Percentiles rank a stretch among this genome's conserved stretches.
phyloP scores from a whole-genome alignment of 53 echinoderm and acorn worm genomes.

The Glandiceps talaboti region DNA sequence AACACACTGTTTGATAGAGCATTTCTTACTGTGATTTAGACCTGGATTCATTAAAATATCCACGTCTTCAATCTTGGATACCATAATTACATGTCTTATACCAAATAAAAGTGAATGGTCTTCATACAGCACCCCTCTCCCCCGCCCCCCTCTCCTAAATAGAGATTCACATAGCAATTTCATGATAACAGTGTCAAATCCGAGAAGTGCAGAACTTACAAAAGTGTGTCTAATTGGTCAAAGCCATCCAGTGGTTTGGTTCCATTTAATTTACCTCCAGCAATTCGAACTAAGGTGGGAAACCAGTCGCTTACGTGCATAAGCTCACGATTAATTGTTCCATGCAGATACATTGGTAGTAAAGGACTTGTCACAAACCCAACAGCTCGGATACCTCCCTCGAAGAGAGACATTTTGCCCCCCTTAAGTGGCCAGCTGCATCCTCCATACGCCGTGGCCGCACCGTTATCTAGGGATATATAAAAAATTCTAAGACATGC shows the following conservation, averaged over 20 bases:
- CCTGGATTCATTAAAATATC: too few species aligned
- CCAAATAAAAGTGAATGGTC: too few species aligned
- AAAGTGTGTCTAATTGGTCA: conserved; percentile 52
- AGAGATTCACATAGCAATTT: too few species aligned
- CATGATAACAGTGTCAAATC: neutral
- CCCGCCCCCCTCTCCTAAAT: too few species aligned
- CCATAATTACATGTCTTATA: too few species aligned
- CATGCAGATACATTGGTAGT: conserved; percentile 21
- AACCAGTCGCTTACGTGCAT: conserved; percentile 89
- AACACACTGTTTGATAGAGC: too few species aligned
- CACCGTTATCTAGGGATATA: conserved; percentile 97
- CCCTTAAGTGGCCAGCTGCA: conserved; percentile 81
- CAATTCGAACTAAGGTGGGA: conserved; percentile 59
- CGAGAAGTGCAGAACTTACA: conserved; percentile 12
- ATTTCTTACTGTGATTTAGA: too few species aligned
- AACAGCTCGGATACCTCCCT: conserved; percentile 63
- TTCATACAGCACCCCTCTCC: too few species aligned
- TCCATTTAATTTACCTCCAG: conserved; percentile 33
- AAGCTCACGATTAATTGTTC: conserved; percentile 29
- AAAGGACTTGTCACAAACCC: conserved; percentile 62
- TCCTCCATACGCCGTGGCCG: conserved; percentile 19
- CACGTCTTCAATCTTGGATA: too few species aligned
- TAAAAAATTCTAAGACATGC: too few species aligned
- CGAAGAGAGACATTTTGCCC: conserved; percentile 59
- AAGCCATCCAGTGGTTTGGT: conserved; percentile 56